Percentiles rank a stretch among this genome's conserved stretches.
Conservation (phyloP, 1,140 invertebrate species). For the Propsilocerus akamusi region DNA sequence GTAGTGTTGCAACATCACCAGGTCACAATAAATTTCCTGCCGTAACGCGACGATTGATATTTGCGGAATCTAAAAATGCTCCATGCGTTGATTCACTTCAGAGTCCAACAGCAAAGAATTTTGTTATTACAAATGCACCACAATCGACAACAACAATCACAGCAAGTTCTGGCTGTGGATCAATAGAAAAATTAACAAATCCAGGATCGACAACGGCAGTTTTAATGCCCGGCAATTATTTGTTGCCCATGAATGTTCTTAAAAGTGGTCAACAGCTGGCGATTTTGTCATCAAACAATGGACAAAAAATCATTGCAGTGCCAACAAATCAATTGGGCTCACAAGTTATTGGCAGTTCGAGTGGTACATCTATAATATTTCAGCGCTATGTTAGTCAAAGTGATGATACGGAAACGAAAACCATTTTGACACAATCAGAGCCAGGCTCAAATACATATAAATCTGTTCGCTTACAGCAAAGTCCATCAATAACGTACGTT, state of each 20-base stretch:
- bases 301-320: conserved; percentile 40
- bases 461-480: too few species aligned
- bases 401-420: conserved; percentile 21
- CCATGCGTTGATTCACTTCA: background rate
- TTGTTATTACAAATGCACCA: conserved; percentile 26
- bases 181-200: background rate
- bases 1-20: conserved; percentile 24
- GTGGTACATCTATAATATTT: conserved; percentile 30
- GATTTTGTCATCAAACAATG: conserved; percentile 39
- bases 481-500: too few species aligned
- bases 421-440: conserved; percentile 24
- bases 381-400: conserved; percentile 32
- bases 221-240: conserved; percentile 44
- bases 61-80: conserved; percentile 21
- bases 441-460: too few species aligned
- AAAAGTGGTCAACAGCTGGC: conserved; percentile 50
- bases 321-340: conserved; percentile 23
- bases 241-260: conserved; percentile 45
- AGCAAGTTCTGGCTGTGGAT: background rate
- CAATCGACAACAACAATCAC: background rate
- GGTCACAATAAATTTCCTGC: conserved; percentile 28
- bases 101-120: conserved; percentile 31
- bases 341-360: conserved; percentile 27
- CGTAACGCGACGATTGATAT: conserved; percentile 25
- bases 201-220: conserved; percentile 25